Base-by-base conservation (phyloP, 2,888 invertebrate species). In the Halictus ligatus region DNA sequence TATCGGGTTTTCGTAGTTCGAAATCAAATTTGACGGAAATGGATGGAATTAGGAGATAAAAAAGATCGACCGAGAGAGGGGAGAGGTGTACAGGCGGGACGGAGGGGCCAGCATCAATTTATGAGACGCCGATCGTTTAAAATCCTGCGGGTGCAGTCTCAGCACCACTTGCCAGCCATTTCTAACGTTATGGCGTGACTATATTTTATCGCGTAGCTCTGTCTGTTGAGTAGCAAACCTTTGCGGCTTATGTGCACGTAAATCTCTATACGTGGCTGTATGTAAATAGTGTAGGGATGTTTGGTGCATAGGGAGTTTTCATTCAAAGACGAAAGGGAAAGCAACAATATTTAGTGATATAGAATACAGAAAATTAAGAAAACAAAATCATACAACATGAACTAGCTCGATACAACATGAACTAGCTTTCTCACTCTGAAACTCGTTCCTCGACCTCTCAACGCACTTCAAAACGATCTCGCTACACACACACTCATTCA, bases 41-140 rank as follows among this genome's bases (percentile, higher is more conserved):
- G 67, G 75, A 73, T 75, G 67, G 64, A 82, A 82, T 78, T 78
- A 64, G 54, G 46, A 40, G 67, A 75, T 48, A 29, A n/a, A 74
- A 54, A 18, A 72, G 35, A 46, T 25, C 58, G 18, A 46, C 15
- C 18, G 58, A 18, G 35, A 64, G 35, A 21, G 29, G 21, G 67
- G 75, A 75, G 79, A 85, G 74, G 64, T 25, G 71, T 48, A 15
- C 12, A 29, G 73, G 35, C 15, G 78, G 48, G 13, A 67, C 87
- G 75, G 83, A 89, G 79, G 67, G 80, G 86, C 87, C 75, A 78
- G 81, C 73, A 80, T 35, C 85, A 87, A 91, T 92, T 92, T 88
- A 92, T 81, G 90, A 84, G 75, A 84, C 73, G 81, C 84, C 89
- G 85, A 89, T 89, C 83, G 89, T 78, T 92, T 89, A 78, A 81